Conservation (phyloP, 2,888 invertebrate species). For the Elmis aenea region DNA sequence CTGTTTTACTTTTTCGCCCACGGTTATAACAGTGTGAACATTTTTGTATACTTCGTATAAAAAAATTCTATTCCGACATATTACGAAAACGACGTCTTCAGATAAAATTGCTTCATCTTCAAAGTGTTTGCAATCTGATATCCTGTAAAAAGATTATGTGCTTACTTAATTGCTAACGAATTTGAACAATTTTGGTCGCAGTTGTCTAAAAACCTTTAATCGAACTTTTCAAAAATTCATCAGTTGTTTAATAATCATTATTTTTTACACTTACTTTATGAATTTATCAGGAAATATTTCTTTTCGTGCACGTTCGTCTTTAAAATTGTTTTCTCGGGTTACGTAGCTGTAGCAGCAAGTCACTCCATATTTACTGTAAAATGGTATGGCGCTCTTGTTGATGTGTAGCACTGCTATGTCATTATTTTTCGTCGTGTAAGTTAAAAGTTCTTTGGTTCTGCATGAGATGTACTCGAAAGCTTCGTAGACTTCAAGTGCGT, state of each 20-base stretch:
- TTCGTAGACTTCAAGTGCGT: conserved; percentile 51
- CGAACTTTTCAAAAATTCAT: no score
- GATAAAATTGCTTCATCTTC: conserved; percentile 37
- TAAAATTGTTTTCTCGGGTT: background rate
- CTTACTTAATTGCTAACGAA: conserved; percentile 23
- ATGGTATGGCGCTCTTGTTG: conserved; percentile 31
- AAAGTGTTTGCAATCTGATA: conserved; percentile 50
- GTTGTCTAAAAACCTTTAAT: no score
- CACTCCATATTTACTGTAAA: conserved; percentile 32
- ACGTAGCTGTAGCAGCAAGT: conserved; percentile 33
- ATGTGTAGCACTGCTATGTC: conserved; percentile 37
- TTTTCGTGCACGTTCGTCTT: background rate
- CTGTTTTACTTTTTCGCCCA: conserved; percentile 50
- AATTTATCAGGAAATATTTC: conserved; percentile 20
- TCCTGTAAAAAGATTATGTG: conserved; percentile 35
- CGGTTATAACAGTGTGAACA: conserved; percentile 52
- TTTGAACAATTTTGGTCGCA: no score
- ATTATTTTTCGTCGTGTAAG: conserved; percentile 32
- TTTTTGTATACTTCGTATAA: conserved; percentile 48
- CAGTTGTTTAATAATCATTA: no score
- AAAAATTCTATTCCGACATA: conserved; percentile 42
- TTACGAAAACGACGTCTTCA: conserved; percentile 50
- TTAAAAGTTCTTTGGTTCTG: conserved; percentile 40
- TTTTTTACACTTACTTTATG: conserved; percentile 34
- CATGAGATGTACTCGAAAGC: conserved; percentile 53